phyloP scores from a whole-genome alignment of 2,113 vertebrate species.

The Sylvia atricapilla region DNA sequence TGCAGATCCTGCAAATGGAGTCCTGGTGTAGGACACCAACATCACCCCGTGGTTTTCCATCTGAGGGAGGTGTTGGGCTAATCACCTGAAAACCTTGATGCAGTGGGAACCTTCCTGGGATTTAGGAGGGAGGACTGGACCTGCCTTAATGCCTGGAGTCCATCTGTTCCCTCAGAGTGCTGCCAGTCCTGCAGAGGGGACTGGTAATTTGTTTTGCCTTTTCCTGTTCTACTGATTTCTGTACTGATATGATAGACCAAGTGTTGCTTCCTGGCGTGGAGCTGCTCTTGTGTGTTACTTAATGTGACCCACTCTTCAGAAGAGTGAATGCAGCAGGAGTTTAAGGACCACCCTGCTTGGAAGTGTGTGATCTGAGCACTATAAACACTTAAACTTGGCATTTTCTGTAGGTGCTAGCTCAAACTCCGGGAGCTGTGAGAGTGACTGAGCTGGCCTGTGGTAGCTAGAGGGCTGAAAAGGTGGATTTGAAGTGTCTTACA shows the following conservation, averaged over 20 bases:
- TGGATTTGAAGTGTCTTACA: neutral
- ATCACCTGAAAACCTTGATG: neutral
- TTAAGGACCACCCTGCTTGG: neutral
- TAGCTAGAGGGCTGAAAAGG: neutral
- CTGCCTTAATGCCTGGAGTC: neutral
- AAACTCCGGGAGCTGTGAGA: neutral
- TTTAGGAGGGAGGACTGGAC: neutral
- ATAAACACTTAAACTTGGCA: neutral
- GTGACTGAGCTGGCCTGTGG: neutral
- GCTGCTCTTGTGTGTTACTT: neutral
- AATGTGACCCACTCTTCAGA: neutral
- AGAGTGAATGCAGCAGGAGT: neutral
- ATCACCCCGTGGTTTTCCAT: neutral
- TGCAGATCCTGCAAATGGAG: neutral
- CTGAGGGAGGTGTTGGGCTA: neutral
- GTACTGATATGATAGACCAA: neutral
- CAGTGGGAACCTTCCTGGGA: neutral
- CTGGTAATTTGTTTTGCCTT: neutral
- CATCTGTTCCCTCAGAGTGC: neutral
- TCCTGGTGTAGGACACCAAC: neutral
- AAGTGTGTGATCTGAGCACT: neutral
- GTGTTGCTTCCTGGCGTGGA: neutral
- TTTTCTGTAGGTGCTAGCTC: neutral
- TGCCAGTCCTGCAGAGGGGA: neutral
- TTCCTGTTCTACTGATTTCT: neutral